phyloP scores from a whole-genome alignment of 37 sponge, comb jelly and placozoan genomes.

The Dysidea cf. avara region DNA sequence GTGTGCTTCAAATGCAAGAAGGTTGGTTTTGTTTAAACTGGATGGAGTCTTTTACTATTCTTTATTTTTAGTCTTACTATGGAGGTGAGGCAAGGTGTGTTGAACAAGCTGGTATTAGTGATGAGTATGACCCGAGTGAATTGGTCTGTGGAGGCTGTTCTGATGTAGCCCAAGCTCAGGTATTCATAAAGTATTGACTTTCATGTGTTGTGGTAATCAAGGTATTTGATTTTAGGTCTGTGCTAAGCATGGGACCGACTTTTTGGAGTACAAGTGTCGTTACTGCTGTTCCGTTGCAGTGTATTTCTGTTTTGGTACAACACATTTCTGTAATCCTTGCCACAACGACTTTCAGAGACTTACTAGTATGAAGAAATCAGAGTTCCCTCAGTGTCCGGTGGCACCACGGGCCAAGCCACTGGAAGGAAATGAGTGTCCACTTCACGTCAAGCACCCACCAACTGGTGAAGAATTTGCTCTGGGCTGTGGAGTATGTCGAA shows the following conservation, averaged over 20 bases:
- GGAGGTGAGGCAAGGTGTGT: slow-evolving; percentile 92
- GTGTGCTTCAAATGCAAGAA: slow-evolving; percentile 96
- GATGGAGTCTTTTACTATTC: not conserved
- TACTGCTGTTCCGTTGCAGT: slow-evolving; percentile 98
- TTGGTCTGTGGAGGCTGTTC: slow-evolving; percentile 93
- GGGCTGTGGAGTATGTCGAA: slow-evolving; percentile 96
- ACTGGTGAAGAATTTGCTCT: slow-evolving; percentile 98
- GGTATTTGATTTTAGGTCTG: slow-evolving; percentile 58
- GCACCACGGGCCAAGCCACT: slow-evolving; percentile 89
- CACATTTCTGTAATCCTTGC: slow-evolving; percentile 96
- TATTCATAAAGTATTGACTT: not conserved
- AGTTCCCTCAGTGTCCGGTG: slow-evolving; percentile 92
- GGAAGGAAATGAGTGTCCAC: slow-evolving; percentile 91
- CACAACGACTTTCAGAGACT: slow-evolving; percentile 96
- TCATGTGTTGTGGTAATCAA: not conserved
- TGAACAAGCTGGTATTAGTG: slow-evolving; percentile 61
- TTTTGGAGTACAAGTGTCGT: slow-evolving; percentile 97
- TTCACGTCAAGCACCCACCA: slow-evolving; percentile 96
- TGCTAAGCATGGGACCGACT: slow-evolving; percentile 96
- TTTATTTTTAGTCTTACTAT: slow-evolving; percentile 72
- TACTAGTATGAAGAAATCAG: slow-evolving; percentile 72
- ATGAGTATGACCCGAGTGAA: slow-evolving; percentile 94
- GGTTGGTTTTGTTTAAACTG: slow-evolving; percentile 43
- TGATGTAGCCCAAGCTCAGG: slow-evolving; percentile 73
- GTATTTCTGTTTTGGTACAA: slow-evolving; percentile 97